Percentiles rank a stretch among this genome's conserved stretches.
These are phyloP conservation scores for Mystacides longicornis DNA, from an alignment of 2,888 invertebrate species.

Conservation along the genomic window DNA sequence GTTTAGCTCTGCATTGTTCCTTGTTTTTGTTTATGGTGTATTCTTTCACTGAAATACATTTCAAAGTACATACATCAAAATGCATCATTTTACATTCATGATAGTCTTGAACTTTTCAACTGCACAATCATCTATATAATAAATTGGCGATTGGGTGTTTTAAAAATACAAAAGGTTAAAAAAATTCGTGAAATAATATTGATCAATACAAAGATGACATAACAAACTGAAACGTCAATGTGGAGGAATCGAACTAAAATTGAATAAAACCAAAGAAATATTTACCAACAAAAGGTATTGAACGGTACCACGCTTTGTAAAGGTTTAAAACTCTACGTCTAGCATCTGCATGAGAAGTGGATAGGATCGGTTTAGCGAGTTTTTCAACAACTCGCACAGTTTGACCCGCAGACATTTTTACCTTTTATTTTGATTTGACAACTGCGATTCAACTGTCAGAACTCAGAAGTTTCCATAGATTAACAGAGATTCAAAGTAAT, in stretches of 20 bases:
- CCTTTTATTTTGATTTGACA: constrained; percentile 4
- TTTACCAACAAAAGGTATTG: constrained; percentile 82
- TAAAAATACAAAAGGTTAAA: background rate
- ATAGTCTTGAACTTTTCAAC: too few relatives aligned
- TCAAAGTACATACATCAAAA: background rate
- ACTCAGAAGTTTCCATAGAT: background rate
- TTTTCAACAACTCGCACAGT: constrained; percentile 11
- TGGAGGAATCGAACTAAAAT: background rate
- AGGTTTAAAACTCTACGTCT: constrained; percentile 74
- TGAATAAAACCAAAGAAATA: background rate
- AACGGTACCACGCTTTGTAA: constrained; percentile 92
- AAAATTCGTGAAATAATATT: background rate
- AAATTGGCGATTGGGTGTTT: background rate
- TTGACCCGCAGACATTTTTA: constrained; percentile 19
- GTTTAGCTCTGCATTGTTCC: constrained; percentile 59
- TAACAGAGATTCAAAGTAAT: too few relatives aligned
- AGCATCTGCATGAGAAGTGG: constrained; percentile 69
- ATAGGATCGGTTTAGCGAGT: constrained; percentile 61
- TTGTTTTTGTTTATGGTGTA: constrained; percentile 75
- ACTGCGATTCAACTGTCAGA: too few relatives aligned
- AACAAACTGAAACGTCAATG: constrained; percentile 14
- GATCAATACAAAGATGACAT: constrained; percentile 21
- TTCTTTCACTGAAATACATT: constrained; percentile 60
- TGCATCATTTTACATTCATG: background rate
- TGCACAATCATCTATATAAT: background rate